phyloP scores from a whole-genome alignment of 2,888 invertebrate species.

The Hypercompe scribonia region DNA sequence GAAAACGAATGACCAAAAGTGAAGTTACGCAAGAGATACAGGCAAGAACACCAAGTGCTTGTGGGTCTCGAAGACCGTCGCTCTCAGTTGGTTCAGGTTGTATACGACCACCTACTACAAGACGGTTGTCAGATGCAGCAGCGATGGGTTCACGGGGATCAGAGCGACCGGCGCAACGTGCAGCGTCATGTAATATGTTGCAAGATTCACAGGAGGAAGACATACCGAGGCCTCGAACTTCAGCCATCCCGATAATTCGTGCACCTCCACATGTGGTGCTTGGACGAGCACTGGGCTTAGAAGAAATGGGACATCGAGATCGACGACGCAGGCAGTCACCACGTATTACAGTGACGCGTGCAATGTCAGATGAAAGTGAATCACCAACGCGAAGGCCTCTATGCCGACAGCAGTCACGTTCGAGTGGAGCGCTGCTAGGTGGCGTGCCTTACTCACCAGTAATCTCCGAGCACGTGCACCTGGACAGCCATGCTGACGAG shows the following conservation, averaged over 20 bases:
- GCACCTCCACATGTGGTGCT: conserved; percentile 88
- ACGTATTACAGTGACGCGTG: conserved; percentile 90
- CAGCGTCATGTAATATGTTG: conserved; percentile 90
- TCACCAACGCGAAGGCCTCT: conserved; percentile 83
- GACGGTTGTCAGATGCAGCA: conserved; percentile 79
- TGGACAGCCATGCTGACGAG: conserved; percentile 77
- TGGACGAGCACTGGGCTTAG: conserved; percentile 87
- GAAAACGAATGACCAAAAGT: conserved; percentile 92
- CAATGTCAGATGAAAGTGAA: conserved; percentile 91
- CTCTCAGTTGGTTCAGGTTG: conserved; percentile 87
- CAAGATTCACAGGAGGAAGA: conserved; percentile 87
- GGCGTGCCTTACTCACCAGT: conserved; percentile 82
- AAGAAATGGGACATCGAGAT: conserved; percentile 71
- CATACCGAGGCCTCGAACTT: conserved; percentile 65
- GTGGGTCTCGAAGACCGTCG: conserved; percentile 91
- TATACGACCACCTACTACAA: conserved; percentile 77
- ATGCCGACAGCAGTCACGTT: conserved; percentile 82
- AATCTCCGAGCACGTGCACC: conserved; percentile 67
- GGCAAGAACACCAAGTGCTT: conserved; percentile 92
- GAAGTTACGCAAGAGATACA: conserved; percentile 93
- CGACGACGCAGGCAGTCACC: conserved; percentile 87
- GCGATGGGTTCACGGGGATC: conserved; percentile 77
- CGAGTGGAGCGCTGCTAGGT: conserved; percentile 81
- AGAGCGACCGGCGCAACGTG: conserved; percentile 85
- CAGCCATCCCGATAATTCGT: conserved; percentile 82